Evolutionary conservation across 2,888 invertebrate species (phyloP).

Genomic region (Agrochola litura): DNA sequence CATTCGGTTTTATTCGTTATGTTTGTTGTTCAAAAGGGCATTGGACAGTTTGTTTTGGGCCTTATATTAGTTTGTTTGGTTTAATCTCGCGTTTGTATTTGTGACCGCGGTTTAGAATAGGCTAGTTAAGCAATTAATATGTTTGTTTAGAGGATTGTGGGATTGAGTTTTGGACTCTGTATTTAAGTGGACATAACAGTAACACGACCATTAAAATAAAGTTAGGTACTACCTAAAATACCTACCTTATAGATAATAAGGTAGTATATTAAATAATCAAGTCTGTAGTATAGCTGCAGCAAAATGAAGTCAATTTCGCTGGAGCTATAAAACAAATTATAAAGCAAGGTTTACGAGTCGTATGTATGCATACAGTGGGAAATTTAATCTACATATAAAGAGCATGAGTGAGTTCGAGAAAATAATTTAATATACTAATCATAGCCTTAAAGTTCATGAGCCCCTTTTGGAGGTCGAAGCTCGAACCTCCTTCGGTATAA

Average conservation of each 20-base stretch:
- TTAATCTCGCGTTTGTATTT: conserved; percentile 51
- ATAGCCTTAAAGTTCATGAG: conserved; percentile 53
- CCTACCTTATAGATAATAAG: background rate
- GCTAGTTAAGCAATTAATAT: conserved; percentile 41
- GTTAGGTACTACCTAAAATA: background rate
- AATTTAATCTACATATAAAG: conserved; percentile 54
- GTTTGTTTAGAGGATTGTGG: conserved; percentile 12
- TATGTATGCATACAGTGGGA: conserved; percentile 34
- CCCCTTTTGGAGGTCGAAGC: conserved; percentile 58
- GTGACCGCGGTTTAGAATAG: conserved; percentile 40
- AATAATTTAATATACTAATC: conserved; percentile 60
- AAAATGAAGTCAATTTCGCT: conserved; percentile 9
- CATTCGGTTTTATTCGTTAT: conserved; percentile 85
- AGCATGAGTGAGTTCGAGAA: conserved; percentile 42
- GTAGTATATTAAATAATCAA: background rate
- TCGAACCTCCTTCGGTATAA: conserved; percentile 76
- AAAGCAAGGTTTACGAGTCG: conserved; percentile 33
- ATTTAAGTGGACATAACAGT: background rate
- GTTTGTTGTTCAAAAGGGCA: conserved; percentile 83
- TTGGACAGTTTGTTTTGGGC: conserved; percentile 58
- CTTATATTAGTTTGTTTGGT: conserved; percentile 59
- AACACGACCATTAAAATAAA: background rate
- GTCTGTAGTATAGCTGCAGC: background rate
- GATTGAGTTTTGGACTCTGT: conserved; percentile 12
- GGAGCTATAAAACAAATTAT: conserved; percentile 33